Base-by-base conservation (phyloP, 2,113 vertebrate genomes). In the Anseranas semipalmata region DNA sequence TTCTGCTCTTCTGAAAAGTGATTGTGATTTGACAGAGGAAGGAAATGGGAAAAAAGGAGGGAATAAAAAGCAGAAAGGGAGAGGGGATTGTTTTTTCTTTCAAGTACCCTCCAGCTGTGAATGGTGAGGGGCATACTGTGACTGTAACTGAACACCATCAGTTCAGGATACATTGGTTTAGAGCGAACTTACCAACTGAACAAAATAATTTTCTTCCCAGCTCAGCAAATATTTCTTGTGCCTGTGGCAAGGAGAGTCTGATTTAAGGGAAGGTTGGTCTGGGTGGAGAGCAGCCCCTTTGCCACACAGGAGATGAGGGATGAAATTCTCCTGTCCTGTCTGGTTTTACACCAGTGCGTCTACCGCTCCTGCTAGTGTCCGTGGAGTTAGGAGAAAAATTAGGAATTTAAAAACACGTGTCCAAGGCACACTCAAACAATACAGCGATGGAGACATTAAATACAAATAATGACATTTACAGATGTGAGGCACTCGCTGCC, bases 271-370 rank as follows among this genome's bases (percentile, higher is more conserved):
- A 58, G 30, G 13, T 22, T 0, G 0, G 33, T 6, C 22, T 68
- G 60, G 45, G 43, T 75, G 1, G 15, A 22, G 79, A 71, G 7
- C 37, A 13, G 9, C 12, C 35, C 46, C 43, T 56, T 67, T 0
- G 1, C 15, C 30, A 55, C 10, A 41, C 12, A 62, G 12, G 24
- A 53, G 15, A 46, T 2, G 0, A 56, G 35, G 5, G 68, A 21
- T 30, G 15, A 62, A 60, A 52, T 46, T 63, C 43, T 58, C 41
- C 55, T 41, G 19, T 32, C 14, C 13, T 24, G 7, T 12, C 37
- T 16, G 10, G 32, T 33, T 43, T 58, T 32, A 25, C 12, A 6
- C 12, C 43, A 7, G 5, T 2, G 9, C 14, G 8, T 18, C 53
- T 22, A 50, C n/a, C 3, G 3, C 66, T 53, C 21, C 70, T 79